Evolutionary conservation across 2,797 vertebrate genomes (phyloP), one percentile per base, ranked within the genome.

Genomic region (Toxotes lorentzi): DNA sequence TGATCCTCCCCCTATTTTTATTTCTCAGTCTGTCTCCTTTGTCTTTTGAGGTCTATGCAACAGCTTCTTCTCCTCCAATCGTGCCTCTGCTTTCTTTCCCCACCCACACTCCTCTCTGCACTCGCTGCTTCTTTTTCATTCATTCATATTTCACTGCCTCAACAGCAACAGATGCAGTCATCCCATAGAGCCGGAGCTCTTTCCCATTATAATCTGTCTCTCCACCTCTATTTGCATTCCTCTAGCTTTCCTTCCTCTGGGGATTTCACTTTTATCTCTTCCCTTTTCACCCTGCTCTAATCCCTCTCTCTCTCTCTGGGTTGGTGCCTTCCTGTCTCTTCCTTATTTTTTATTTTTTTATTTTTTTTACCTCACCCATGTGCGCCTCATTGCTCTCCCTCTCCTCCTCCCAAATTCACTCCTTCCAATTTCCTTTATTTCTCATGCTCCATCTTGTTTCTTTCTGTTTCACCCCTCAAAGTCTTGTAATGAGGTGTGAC

Each of bases 401-500:
- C 66, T 85, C 80, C 76, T 87, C 82, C 73, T 83, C 78, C 65
- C 74, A 70, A 76, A 83, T 81, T 82, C 70, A 4, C 72, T 77
- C 79, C 76, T 80, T 73, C 41, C 62, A 40, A 41, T 57, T 90
- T 86, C 79, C 79, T 86, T 85, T 84, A 82, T 75, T 61, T 27
- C 64, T 72, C 68, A 74, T 76, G 30, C 72, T 51, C 69, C 21
- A 56, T 61, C 78, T 83, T 78, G 73, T 84, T 87, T 79, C 78
- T 76, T 78, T 85, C 70, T 0, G 56, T 87, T 86, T 86, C 59
- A 51, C 50, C 50, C 50, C 0, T 54, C 83, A 90, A 92, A 93
- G 89, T 91, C 89, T 90, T 80, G 85, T 91, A 94, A 94, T 89
- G 91, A 94, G 90, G 89, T 91, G 90, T 93, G 91, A 95, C 89